These are phyloP conservation scores for Magallana gigas DNA, from an alignment of 1,140 invertebrate genomes.

Conservation along the genomic window DNA sequence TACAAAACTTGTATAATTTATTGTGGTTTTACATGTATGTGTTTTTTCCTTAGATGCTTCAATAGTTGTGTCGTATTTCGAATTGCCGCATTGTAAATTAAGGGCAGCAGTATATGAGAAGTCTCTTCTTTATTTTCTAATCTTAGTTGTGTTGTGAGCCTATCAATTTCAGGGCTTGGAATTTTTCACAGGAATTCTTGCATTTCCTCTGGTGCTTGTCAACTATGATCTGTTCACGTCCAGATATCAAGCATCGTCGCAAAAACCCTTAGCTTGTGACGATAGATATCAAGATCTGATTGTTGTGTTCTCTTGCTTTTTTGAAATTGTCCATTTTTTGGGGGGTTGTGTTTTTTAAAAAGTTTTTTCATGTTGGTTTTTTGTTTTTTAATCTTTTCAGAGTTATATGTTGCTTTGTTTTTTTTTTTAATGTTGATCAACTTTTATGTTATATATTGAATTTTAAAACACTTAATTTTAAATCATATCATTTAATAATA, in stretches of 20 bases:
- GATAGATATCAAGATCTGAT: not conserved
- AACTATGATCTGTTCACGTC: not conserved
- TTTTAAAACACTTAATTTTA: too few species aligned
- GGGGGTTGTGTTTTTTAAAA: too few species aligned
- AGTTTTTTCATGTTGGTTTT: too few species aligned
- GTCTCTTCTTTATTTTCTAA: not conserved
- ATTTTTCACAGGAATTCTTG: not conserved
- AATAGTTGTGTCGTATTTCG: not conserved
- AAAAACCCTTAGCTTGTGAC: too few species aligned
- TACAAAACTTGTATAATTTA: too few species aligned
- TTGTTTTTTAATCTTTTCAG: too few species aligned
- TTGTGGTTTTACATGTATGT: not conserved
- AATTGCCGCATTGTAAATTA: slow-evolving; percentile 31
- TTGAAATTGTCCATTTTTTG: too few species aligned
- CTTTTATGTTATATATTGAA: too few species aligned
- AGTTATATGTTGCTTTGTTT: too few species aligned
- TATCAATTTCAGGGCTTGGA: not conserved
- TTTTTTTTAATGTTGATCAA: too few species aligned
- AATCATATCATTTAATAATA: too few species aligned
- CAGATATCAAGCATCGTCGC: not conserved
- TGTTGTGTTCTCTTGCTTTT: not conserved
- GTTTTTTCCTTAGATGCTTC: not conserved
- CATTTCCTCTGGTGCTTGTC: slow-evolving; percentile 9
- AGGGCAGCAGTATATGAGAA: not conserved
- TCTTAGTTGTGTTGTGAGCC: slow-evolving; percentile 14